Percentiles rank a stretch among this genome's conserved stretches.
Evolutionary conservation across 2,113 vertebrate species (phyloP).

Genomic region (Asarcornis scutulata): DNA sequence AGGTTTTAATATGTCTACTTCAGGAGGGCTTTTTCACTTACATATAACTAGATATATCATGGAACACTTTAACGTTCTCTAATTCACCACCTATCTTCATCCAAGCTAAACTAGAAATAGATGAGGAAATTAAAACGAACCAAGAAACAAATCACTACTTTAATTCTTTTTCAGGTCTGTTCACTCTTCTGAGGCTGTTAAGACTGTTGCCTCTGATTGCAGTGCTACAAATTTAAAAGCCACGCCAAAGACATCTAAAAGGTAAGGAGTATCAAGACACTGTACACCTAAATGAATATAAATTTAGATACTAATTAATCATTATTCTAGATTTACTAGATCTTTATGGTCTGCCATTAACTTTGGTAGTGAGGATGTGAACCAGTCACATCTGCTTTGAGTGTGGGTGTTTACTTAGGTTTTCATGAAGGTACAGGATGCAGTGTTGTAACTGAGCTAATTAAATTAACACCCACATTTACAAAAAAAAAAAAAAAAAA

Average conservation of each 20-base stretch:
- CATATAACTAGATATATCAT: neutral
- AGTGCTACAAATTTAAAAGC: constrained; percentile 6
- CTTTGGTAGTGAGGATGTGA: neutral
- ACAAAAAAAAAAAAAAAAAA: neutral
- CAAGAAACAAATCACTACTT: neutral
- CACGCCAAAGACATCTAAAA: neutral
- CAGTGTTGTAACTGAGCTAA: neutral
- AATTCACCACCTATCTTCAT: neutral
- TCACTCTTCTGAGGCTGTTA: neutral
- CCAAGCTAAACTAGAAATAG: neutral
- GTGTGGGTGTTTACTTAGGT: neutral
- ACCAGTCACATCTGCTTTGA: neutral
- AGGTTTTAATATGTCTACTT: neutral
- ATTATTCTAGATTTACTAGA: neutral
- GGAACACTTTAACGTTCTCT: neutral
- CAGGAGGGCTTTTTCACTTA: neutral
- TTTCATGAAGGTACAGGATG: neutral
- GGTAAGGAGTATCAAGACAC: neutral
- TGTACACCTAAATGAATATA: neutral
- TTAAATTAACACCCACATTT: neutral
- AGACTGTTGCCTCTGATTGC: neutral
- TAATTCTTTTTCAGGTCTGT: neutral
- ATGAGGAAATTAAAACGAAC: neutral
- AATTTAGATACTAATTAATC: neutral
- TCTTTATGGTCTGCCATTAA: neutral